Evolutionary conservation across 2,888 invertebrate species (phyloP).

Genomic region (Fragum sueziense): DNA sequence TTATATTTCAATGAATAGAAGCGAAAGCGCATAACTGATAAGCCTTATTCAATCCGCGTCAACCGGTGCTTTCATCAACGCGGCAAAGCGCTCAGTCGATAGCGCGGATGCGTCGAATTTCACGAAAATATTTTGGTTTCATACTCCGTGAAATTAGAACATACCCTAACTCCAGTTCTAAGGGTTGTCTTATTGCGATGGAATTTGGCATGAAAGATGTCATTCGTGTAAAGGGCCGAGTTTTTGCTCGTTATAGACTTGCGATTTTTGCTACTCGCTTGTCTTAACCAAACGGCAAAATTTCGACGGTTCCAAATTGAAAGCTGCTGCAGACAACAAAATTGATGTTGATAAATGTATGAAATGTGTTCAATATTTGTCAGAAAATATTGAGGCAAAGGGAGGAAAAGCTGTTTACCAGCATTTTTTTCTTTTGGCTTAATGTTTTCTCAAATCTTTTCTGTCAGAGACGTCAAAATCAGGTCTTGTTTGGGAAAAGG

Average conservation of each 20-base stretch:
- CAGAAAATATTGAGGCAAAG: no score
- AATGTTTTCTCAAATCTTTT: no score
- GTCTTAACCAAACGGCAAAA: no score
- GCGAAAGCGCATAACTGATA: constrained; percentile 29
- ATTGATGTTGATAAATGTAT: no score
- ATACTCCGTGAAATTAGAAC: constrained; percentile 52
- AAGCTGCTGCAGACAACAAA: no score
- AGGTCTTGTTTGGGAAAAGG: no score
- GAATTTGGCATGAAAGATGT: constrained; percentile 1
- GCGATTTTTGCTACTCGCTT: neutral
- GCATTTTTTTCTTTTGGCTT: no score
- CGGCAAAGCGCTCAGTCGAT: constrained; percentile 31
- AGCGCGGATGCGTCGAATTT: constrained; percentile 39
- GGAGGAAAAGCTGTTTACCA: no score
- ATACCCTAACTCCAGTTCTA: constrained; percentile 4
- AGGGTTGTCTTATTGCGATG: neutral
- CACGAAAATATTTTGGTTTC: constrained; percentile 58
- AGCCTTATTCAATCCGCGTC: constrained; percentile 51
- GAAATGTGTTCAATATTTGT: no score
- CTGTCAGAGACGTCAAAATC: no score
- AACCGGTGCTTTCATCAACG: constrained; percentile 51
- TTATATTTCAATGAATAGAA: constrained; percentile 9
- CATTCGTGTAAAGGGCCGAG: neutral
- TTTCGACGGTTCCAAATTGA: no score
- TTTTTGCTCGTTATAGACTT: constrained; percentile 3